Evolutionary conservation across 2,888 invertebrate genomes (phyloP), one percentile per base, ranked within the genome.

Genomic region (Zaprionus obscuricornis): DNA sequence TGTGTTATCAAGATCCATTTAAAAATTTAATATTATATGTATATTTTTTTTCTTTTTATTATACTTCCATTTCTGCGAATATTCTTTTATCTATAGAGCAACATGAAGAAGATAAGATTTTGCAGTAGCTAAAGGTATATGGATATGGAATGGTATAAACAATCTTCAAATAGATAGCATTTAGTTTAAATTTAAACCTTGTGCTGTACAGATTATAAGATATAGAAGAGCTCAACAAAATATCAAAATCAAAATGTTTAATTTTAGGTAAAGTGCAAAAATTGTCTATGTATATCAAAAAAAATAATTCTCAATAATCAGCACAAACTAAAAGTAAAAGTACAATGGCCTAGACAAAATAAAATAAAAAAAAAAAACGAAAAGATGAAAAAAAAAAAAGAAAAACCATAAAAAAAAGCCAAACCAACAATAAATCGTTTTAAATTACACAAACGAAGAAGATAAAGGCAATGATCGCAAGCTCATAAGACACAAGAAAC

Each of bases 321-420:
- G 45, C 31, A 76, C n/a, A 84, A 73, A 84, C 85, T 68, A 81
- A 77, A 77, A 65, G 85, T 55, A 36, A 46, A 29, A 63, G 54
- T 74, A 37, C 73, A 85, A 66, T 66, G 74, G 66, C 77, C 77
- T 85, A 85, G 55, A 77, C n/a, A n/a, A n/a, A n/a, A n/a, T n/a
- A 43, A 11, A n/a, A 49, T 34, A 62, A 5, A 31, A 54, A 45
- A 31, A 56, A 46, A 6, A 18, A 29, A 1, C 31, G 14, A 2
- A 11, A 27, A 24, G 43, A 37, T 14, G 26, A 22, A 3, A 13
- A 6, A 13, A 40, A 22, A 16, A 24, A 29, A 3, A 3, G 8
- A 16, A 10, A 10, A 47, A 29, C 17, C 47, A 18, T 45, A 13
- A 50, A 36, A 33, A 26, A 36, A 24, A 37, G 10, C 10, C 6